Percentiles rank a stretch among this genome's conserved stretches.
Conservation (phyloP, 2,797 vertebrate genomes). For the Cossypha caffra region DNA sequence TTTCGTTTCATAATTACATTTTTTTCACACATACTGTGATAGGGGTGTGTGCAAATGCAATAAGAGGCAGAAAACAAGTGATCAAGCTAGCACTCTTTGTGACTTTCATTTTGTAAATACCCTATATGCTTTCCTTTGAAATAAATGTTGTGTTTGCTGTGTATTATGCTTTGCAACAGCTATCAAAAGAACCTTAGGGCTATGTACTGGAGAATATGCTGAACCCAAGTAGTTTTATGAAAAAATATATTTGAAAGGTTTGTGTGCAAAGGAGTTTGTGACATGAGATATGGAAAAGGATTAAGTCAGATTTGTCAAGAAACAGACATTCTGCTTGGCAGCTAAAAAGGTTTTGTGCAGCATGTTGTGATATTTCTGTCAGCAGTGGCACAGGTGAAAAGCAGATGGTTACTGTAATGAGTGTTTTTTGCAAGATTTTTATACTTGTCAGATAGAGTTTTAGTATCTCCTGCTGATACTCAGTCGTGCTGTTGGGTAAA, state of each 20-base stretch:
- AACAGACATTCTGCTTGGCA: slow-evolving; percentile 46
- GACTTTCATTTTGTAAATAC: background rate
- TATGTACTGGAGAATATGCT: background rate
- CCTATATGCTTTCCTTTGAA: background rate
- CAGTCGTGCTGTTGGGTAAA: slow-evolving; percentile 25
- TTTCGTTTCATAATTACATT: background rate
- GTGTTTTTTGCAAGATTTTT: slow-evolving; percentile 13
- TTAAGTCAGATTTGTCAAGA: slow-evolving; percentile 46
- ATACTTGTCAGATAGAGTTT: background rate
- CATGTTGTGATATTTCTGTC: slow-evolving; percentile 38
- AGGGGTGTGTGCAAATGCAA: background rate
- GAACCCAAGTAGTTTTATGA: slow-evolving; percentile 16
- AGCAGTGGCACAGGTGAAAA: slow-evolving; percentile 3
- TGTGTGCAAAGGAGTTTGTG: background rate
- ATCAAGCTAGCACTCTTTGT: background rate
- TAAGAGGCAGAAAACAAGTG: background rate
- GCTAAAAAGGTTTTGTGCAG: slow-evolving; percentile 32
- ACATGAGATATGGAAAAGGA: background rate
- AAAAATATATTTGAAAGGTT: slow-evolving; percentile 30
- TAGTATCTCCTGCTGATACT: background rate
- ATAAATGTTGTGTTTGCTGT: background rate
- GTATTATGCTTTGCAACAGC: background rate
- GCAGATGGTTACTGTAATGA: slow-evolving; percentile 41
- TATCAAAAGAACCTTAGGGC: background rate
- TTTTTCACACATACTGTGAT: background rate